These are phyloP conservation scores for Hirtodrosophila trivittata DNA, from an alignment of 2,888 invertebrate genomes.

Conservation along the genomic window DNA sequence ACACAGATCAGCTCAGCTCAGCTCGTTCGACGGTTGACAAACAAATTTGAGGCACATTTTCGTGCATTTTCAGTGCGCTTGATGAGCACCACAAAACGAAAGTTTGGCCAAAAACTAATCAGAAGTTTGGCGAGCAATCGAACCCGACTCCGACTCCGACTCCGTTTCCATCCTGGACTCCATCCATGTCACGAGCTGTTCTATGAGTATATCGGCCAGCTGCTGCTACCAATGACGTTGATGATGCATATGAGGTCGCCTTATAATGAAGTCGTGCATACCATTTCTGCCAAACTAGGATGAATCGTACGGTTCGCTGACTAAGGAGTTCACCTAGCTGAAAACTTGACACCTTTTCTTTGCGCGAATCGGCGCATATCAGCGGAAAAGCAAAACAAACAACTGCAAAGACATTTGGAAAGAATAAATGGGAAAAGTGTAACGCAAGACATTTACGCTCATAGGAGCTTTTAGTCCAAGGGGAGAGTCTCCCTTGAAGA, in stretches of 20 bases:
- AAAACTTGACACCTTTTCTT: conserved; percentile 65
- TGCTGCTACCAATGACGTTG: conserved; percentile 22
- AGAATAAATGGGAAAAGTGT: too few species aligned
- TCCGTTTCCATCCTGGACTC: too few species aligned
- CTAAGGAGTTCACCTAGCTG: conserved; percentile 50
- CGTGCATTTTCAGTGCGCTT: conserved; percentile 61
- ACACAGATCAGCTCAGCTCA: conserved; percentile 1
- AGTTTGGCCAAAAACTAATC: conserved; percentile 58
- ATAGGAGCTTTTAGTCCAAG: too few species aligned
- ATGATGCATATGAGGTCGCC: conserved; percentile 71
- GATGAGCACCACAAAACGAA: conserved; percentile 67
- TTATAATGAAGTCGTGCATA: conserved; percentile 78
- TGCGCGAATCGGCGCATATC: conserved; percentile 50
- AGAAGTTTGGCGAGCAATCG: conserved; percentile 50
- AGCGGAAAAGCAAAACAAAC: conserved; percentile 9
- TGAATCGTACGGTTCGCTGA: conserved; percentile 47
- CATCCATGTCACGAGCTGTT: conserved; percentile 62
- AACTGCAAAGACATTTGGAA: conserved; percentile 13
- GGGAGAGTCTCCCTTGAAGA: too few species aligned
- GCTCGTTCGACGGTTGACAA: conserved; percentile 37
- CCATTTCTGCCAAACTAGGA: conserved; percentile 41
- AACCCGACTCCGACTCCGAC: not conserved
- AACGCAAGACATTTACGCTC: too few species aligned
- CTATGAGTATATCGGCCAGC: not conserved
- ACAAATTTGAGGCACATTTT: conserved; percentile 70